Percentiles rank a stretch among this genome's conserved stretches.
Evolutionary conservation across 2,888 invertebrate genomes (phyloP).

Genomic region (Netelia inedita): DNA sequence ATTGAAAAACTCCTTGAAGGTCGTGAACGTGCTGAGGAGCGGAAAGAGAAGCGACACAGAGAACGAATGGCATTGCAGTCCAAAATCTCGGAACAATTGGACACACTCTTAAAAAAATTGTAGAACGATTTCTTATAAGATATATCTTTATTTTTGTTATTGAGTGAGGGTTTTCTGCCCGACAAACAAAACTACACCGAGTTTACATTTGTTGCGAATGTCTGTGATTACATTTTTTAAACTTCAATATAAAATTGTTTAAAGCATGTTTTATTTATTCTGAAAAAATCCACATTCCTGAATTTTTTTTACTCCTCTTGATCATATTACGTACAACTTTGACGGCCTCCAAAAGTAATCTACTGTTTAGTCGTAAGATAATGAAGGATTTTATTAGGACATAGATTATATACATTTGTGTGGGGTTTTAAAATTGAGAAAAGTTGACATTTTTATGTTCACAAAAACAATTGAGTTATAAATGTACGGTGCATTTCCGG

Average conservation of each 20-base stretch:
- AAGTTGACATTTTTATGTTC: no score
- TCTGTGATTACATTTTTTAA: slow-evolving; percentile 22
- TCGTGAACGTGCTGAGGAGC: no score
- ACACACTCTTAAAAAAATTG: slow-evolving; percentile 22
- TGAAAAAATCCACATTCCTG: no score
- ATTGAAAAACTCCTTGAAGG: no score
- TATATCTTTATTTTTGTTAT: slow-evolving; percentile 21
- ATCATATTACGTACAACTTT: no score
- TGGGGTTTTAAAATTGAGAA: no score
- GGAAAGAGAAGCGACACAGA: slow-evolving; percentile 18
- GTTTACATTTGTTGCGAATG: slow-evolving; percentile 15
- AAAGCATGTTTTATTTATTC: no score
- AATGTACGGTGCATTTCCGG: not conserved
- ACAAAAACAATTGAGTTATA: no score
- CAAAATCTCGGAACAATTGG: slow-evolving; percentile 28
- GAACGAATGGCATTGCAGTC: slow-evolving; percentile 28
- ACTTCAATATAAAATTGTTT: no score
- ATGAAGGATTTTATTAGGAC: slow-evolving; percentile 24
- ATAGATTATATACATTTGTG: slow-evolving; percentile 11
- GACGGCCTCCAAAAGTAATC: no score
- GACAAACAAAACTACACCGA: slow-evolving; percentile 15
- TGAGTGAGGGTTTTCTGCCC: slow-evolving; percentile 25
- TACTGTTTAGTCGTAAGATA: slow-evolving; percentile 11
- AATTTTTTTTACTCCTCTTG: no score
- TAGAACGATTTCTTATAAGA: slow-evolving; percentile 14